Evolutionary conservation across 2,113 vertebrate species (phyloP), one percentile per base, ranked within the genome.

Genomic region (Aix galericulata): DNA sequence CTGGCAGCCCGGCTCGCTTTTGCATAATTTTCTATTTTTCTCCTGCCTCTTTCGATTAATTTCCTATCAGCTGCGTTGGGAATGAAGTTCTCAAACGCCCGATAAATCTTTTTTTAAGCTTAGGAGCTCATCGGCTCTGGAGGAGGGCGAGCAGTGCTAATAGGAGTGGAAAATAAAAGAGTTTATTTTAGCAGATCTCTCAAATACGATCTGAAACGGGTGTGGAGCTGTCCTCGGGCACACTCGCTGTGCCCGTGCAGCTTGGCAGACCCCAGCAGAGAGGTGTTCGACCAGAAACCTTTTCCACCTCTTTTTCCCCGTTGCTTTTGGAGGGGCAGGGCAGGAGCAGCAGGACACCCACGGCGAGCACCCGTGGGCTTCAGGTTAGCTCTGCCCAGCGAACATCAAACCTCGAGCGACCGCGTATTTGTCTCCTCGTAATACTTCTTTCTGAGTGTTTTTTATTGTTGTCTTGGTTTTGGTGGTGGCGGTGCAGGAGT

Each of bases 31-130:
- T 77, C 52, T 68, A 11, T 88, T 88, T 92, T 84, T 40, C 38
- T 90, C 20, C 73, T 86, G 88, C 85, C 69, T 84, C 59, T 93
- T 92, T 84, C 88, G 85, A 74, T 96, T 96, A 94, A 92, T 93
- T 93, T 73, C 69, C 62, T 85, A 79, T 89, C 94, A 89, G 85
- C 91, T 82, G 72, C 84, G 71, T 76, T 93, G 78, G 25, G 88
- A 88, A 90, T 27, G 13, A 89, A 81, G 73, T 76, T 94, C 86
- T 94, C 73, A 69, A 82, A 18, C 56, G 44, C 22, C 59, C 59
- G 94, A 93, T 91, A 93, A 87, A 76, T 72, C 53, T 83, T 44
- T 53, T 53, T 55, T 92, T 74, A 90, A 88, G 79, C 89, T 83
- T 68, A 60, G 86, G 72, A 91, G 82, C 66, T 86, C 80, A 91